Base-by-base conservation (phyloP, 1,140 invertebrate species). In the Macrosteles quadrilineatus region DNA sequence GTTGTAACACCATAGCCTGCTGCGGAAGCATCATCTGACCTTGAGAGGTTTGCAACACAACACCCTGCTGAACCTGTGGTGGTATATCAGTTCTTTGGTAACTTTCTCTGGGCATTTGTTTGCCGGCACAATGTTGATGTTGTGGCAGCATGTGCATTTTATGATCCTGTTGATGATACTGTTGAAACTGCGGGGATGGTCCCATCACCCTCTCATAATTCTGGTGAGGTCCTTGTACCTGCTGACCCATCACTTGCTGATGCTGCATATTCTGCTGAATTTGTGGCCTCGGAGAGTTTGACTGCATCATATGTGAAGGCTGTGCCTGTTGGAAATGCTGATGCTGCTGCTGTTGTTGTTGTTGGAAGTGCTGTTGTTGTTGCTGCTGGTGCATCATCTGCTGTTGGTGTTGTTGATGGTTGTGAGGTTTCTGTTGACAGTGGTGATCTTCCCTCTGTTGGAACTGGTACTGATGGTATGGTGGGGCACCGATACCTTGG, bases 341-440 rank as follows among this genome's bases (percentile, higher is more conserved):
- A 30, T 78, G 75, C 29, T 78, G 77, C 17, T 77, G 75, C 21
- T 74, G 75, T 31, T 73, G 71, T n/a, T 73, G 73, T 40, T 72
- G 74, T 43, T 40, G 55, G 27, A 45, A 30, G 27, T 75, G 74
- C n/a, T 76, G 70, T 45, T 80, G 80, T 31, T 80, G 80, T 55
- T 80, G 80, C 23, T 78, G 77, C 9, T 78, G 73, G 19, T 78
- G 78, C 64, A 76, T 75, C n/a, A 76, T 71, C 12, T 78, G 76
- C 6, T 68, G 57, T 67, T 80, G 80, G 66, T 81, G 80, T 78
- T 81, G 78, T 80, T 80, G 29, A 81, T 77, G 40, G 27, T 55
- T 31, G 31, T 70, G 69, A 59, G n/a, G 21, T 32, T 67, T 71
- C 17, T 66, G 62, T 12, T 71, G 69, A 23, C 59, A 30, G 12